These are phyloP conservation scores for Sigmodon hispidus DNA, from an alignment of 2,113 vertebrate species.

Conservation along the genomic window DNA sequence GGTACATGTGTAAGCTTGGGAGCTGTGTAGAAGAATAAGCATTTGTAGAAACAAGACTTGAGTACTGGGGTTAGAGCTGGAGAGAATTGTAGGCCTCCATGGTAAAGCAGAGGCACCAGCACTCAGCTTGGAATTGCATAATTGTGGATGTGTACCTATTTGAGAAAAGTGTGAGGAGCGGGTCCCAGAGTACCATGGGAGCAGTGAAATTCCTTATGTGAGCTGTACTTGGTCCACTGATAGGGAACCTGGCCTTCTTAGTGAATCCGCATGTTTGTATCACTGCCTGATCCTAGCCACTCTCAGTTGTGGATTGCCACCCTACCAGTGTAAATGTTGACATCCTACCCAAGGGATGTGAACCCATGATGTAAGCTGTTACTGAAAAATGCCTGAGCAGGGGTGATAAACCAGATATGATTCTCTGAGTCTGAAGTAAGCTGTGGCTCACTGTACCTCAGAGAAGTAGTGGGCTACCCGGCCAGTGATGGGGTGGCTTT, in stretches of 20 bases:
- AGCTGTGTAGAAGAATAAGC: background rate
- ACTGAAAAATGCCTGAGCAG: background rate
- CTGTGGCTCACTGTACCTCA: background rate
- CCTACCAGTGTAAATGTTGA: background rate
- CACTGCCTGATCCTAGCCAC: background rate
- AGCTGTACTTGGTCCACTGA: background rate
- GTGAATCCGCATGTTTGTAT: background rate
- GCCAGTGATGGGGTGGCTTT: background rate
- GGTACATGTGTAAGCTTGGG: background rate
- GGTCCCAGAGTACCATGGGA: background rate
- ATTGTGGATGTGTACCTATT: fast-evolving
- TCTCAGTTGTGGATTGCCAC: background rate
- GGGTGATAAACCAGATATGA: background rate
- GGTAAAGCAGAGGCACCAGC: background rate
- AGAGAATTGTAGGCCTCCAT: background rate
- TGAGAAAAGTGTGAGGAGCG: background rate
- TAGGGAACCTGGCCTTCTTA: background rate
- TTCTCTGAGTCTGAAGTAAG: background rate
- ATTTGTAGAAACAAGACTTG: background rate
- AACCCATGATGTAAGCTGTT: background rate
- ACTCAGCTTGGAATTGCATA: background rate
- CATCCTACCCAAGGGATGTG: background rate
- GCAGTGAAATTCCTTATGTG: background rate
- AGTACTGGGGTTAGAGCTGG: too few species aligned
- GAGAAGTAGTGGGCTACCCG: background rate